Conservation (phyloP, 1,140 invertebrate genomes). For the Probaryconus sp. region DNA sequence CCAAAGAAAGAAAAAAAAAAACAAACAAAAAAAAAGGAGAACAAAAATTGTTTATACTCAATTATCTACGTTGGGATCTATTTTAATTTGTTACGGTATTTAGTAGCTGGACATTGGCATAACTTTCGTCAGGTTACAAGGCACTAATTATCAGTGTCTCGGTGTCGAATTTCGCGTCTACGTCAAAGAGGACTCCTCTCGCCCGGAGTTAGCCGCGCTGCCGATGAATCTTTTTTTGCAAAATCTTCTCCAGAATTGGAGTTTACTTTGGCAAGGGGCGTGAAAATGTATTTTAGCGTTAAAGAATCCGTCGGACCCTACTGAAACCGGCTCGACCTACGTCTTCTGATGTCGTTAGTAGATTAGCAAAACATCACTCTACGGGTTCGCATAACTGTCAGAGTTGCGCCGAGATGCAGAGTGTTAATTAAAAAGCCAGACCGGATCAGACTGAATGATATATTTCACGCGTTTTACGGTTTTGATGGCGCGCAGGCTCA, state of each 20-base stretch:
- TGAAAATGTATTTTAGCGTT: slow-evolving; percentile 55
- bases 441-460: slow-evolving; percentile 7
- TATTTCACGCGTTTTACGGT: slow-evolving; percentile 15
- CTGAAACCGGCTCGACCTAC: slow-evolving; percentile 41
- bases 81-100: too few species aligned
- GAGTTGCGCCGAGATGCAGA: neutral
- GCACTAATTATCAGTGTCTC: slow-evolving; percentile 50
- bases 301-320: slow-evolving; percentile 41
- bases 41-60: too few species aligned
- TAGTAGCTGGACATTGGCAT: slow-evolving; percentile 4
- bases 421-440: slow-evolving; percentile 51
- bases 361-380: slow-evolving; percentile 50
- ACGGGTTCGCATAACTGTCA: slow-evolving; percentile 24
- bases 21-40: too few species aligned
- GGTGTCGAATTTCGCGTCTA: slow-evolving; percentile 54
- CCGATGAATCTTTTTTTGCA: slow-evolving; percentile 46
- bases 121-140: slow-evolving; percentile 44
- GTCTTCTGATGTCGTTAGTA: slow-evolving; percentile 50
- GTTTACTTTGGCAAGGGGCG: slow-evolving; percentile 56
- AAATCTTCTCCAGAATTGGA: slow-evolving; percentile 53
- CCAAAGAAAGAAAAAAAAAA: too few species aligned
- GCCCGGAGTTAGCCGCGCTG: slow-evolving; percentile 36
- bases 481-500: too few species aligned
- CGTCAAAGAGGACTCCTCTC: slow-evolving; percentile 43
- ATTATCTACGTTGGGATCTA: too few species aligned